A percentile compares a stretch with the other conserved stretches of the same genome.
Evolutionary conservation across 2,113 vertebrate genomes (phyloP).

Genomic region (Phasianus colchicus): DNA sequence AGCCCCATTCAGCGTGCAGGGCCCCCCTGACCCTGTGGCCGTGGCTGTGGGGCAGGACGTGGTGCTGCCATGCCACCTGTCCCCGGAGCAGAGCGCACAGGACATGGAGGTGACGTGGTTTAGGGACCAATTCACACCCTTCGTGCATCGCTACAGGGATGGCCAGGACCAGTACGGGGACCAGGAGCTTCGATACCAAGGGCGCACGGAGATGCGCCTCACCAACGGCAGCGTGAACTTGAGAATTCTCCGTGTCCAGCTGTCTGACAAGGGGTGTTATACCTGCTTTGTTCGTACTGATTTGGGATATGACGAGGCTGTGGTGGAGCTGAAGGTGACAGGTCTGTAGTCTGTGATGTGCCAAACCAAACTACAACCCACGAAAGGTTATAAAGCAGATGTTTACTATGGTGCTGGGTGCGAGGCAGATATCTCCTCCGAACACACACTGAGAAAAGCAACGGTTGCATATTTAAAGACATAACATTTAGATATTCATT

Average conservation of each 20-base stretch:
- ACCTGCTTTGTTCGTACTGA: not conserved
- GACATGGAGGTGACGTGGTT: not conserved
- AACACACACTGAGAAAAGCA: too few species aligned
- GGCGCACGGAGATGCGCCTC: not conserved
- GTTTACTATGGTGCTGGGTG: too few species aligned
- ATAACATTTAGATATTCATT: too few species aligned
- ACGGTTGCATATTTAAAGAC: too few species aligned
- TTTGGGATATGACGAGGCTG: fast-evolving
- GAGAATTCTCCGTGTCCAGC: not conserved
- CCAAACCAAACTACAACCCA: too few species aligned
- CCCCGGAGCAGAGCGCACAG: fast-evolving
- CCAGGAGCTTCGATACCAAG: not conserved
- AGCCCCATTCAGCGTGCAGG: fast-evolving
- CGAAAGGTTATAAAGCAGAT: too few species aligned
- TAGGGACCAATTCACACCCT: not conserved
- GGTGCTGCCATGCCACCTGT: not conserved
- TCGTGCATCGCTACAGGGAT: not conserved
- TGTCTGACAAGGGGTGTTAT: not conserved
- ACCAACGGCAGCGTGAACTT: not conserved
- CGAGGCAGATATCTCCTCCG: too few species aligned
- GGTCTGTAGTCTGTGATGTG: not conserved
- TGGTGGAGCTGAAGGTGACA: conserved; percentile 14
- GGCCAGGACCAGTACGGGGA: not conserved
- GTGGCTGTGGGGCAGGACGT: not conserved
- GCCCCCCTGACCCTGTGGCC: not conserved